These are phyloP conservation scores for Drosophila diplacantha DNA, from an alignment of 2,888 invertebrate genomes.

Conservation along the genomic window DNA sequence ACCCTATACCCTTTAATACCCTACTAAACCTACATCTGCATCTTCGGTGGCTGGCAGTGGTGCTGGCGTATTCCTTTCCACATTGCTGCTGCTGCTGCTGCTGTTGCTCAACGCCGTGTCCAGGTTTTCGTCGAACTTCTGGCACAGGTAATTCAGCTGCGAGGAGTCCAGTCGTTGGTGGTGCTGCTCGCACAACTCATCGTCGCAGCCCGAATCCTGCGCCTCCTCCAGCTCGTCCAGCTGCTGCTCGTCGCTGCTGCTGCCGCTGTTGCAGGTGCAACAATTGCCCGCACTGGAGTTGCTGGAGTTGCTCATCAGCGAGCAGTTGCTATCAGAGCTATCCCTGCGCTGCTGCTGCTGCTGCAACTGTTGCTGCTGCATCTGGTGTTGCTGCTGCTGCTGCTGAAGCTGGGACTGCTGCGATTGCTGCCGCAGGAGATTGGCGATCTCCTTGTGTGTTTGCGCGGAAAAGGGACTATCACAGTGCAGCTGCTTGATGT, in stretches of 20 bases:
- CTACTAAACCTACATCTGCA: conserved; percentile 67
- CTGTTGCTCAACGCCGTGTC: conserved; percentile 65
- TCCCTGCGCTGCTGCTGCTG: conserved; percentile 75
- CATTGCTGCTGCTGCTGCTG: conserved; percentile 17
- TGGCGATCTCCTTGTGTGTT: conserved; percentile 68
- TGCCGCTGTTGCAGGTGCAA: conserved; percentile 69
- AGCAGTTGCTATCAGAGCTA: conserved; percentile 77
- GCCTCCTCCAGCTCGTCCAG: conserved; percentile 66
- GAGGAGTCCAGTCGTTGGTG: conserved; percentile 68
- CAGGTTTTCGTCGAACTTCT: conserved; percentile 77
- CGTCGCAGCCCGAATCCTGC: conserved; percentile 76
- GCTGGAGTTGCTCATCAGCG: conserved; percentile 76
- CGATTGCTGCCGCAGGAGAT: conserved; percentile 65
- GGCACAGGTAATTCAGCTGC: conserved; percentile 76
- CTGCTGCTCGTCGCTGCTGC: conserved; percentile 48
- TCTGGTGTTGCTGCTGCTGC: conserved; percentile 52
- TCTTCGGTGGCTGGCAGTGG: conserved; percentile 49
- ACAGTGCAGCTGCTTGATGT: conserved; percentile 67
- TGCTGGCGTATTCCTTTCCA: conserved; percentile 46
- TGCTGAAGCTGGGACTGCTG: conserved; percentile 60
- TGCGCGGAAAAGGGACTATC: conserved; percentile 68
- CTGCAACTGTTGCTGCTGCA: conserved; percentile 52
- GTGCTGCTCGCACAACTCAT: conserved; percentile 72
- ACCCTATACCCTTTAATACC: too few relatives aligned
- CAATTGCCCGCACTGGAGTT: conserved; percentile 53